A percentile compares a stretch with the other conserved stretches of the same genome.
Conservation (phyloP, 2,797 vertebrate species). For the Rhinoraja longicauda region DNA sequence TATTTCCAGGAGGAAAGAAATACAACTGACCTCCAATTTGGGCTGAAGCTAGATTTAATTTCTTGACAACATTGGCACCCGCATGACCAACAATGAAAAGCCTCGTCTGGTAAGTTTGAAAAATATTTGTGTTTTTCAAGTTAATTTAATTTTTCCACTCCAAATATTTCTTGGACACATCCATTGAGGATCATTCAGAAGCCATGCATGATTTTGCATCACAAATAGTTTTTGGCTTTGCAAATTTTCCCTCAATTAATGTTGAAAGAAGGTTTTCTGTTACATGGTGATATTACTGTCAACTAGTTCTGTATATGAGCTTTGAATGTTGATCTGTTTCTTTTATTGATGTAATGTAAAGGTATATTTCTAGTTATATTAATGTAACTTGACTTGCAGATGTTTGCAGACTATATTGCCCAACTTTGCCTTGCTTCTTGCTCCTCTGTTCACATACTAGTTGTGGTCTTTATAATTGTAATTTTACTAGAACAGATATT, state of each 20-base stretch:
- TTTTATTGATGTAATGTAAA: neutral
- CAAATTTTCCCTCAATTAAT: neutral
- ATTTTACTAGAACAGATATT: neutral
- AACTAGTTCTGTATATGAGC: neutral
- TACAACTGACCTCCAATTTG: constrained; percentile 46
- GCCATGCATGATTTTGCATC: neutral
- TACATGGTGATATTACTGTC: neutral
- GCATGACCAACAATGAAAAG: constrained; percentile 54
- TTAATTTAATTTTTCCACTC: neutral
- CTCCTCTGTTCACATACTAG: neutral
- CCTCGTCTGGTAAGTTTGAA: constrained; percentile 71
- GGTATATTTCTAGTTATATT: neutral
- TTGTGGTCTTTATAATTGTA: too few species aligned
- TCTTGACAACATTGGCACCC: constrained; percentile 67
- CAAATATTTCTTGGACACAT: neutral
- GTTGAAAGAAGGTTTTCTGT: neutral
- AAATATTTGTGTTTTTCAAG: neutral
- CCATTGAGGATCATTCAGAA: neutral
- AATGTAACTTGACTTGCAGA: neutral
- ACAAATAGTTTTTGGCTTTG: neutral
- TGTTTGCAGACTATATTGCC: neutral
- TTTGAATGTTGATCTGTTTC: neutral
- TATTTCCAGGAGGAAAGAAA: constrained; percentile 58
- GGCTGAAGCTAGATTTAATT: constrained; percentile 44
- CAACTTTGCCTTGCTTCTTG: neutral